Conservation (phyloP, 2,113 vertebrate genomes). For the Gymnobelideus leadbeateri region DNA sequence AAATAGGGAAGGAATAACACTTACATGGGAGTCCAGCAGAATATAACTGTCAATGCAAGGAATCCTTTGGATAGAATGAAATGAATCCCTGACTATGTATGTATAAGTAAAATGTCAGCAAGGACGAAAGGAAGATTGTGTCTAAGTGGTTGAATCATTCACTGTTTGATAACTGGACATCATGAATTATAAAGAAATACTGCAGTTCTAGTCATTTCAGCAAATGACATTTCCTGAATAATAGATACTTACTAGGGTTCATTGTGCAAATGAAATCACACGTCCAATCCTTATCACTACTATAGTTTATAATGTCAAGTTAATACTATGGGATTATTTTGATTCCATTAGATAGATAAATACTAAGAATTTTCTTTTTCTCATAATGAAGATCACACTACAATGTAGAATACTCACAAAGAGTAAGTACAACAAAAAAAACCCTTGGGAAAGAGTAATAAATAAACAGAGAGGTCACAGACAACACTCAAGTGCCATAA, state of each 20-base stretch:
- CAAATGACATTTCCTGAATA: slow-evolving; percentile 54
- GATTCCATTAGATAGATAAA: slow-evolving; percentile 51
- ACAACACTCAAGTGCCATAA: slow-evolving; percentile 38
- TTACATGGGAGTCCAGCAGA: neutral
- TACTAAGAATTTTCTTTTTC: slow-evolving; percentile 30
- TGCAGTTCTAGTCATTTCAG: slow-evolving; percentile 24
- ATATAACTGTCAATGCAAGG: neutral
- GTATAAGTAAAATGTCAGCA: neutral
- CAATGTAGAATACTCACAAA: neutral
- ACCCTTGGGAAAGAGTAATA: slow-evolving; percentile 16
- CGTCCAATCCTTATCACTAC: neutral
- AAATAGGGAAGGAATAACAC: neutral
- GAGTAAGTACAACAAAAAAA: neutral
- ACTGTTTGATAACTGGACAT: neutral
- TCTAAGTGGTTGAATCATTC: neutral
- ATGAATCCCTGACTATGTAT: neutral
- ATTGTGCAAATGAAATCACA: neutral
- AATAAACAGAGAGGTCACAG: slow-evolving; percentile 15
- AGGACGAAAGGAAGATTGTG: neutral
- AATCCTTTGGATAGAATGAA: neutral
- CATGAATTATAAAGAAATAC: neutral
- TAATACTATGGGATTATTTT: slow-evolving; percentile 44
- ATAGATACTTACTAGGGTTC: slow-evolving; percentile 27
- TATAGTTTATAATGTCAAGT: slow-evolving; percentile 17
- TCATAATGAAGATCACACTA: slow-evolving; percentile 8